Percentiles rank a stretch among this genome's conserved stretches.
These are phyloP conservation scores for Labeo catla DNA, from an alignment of 2,113 vertebrate genomes.

Conservation along the genomic window DNA sequence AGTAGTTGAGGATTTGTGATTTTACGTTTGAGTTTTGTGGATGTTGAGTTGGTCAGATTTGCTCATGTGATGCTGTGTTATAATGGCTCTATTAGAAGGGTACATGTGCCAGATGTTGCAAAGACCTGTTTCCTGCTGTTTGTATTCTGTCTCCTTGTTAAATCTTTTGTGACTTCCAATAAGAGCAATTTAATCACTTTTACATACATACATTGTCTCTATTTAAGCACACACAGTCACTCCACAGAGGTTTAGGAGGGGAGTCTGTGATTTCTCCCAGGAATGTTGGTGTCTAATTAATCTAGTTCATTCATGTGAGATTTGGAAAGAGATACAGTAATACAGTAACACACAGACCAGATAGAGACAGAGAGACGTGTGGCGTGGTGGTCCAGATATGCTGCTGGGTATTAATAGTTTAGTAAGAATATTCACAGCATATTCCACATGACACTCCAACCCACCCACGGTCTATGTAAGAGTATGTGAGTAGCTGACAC, in stretches of 20 bases:
- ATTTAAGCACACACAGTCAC: neutral
- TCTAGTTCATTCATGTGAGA: conserved; percentile 37
- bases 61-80: neutral
- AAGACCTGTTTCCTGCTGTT: neutral
- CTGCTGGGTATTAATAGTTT: conserved; percentile 46
- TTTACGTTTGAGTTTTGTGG: neutral
- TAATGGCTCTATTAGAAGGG: neutral
- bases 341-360: conserved; percentile 33
- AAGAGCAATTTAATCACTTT: neutral
- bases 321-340: conserved; percentile 28
- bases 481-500: neutral
- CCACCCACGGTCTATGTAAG: conserved; percentile 28
- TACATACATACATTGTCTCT: neutral
- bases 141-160: neutral
- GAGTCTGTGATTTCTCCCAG: conserved; percentile 23
- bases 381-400: conserved; percentile 23
- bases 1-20: neutral
- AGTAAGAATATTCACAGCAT: conserved; percentile 30
- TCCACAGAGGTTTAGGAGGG: neutral
- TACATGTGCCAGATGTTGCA: neutral
- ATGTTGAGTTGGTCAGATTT: neutral
- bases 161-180: neutral
- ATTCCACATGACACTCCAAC: conserved; percentile 32
- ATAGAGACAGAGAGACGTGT: conserved; percentile 5
- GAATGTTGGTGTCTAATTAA: conserved; percentile 40